Evolutionary conservation across 2,113 vertebrate genomes (phyloP), one percentile per base, ranked within the genome.

Genomic region (Gila orcuttii): DNA sequence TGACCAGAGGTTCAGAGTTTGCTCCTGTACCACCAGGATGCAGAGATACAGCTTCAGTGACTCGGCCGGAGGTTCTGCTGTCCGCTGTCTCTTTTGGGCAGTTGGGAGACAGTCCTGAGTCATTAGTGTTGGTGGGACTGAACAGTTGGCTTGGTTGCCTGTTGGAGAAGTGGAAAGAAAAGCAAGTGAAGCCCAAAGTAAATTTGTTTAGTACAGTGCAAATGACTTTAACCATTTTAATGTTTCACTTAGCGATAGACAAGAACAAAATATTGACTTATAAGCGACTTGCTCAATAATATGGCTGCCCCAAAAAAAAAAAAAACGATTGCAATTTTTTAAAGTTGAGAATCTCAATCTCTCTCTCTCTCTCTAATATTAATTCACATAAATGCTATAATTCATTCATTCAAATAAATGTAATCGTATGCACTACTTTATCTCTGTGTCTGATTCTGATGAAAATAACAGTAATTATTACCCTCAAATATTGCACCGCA

Each of bases 21-120:
- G 50, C 8, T 6, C 52, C 66, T 0, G 79, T 62, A 33, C 60
- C 85, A 4, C 59, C 77, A 52, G 94, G 88, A 90, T 93, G 83
- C 85, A 90, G 0, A 88, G 89, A 59, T 91, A 52, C 23, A 86
- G 82, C 21, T 91, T 92, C 28, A 88, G 90, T 59, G 45, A 78
- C 79, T 59, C 21, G 23, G 6, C 50, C 60, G n/a, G 66, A 62
- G 21, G 66, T 42, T 79, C 83, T 84, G 31, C 84, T 87, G 68
- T 45, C 79, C 23, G 95, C 57, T 91, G 91, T 76, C 92, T 92
- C 96, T 96, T 90, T 84, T 93, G 55, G 83, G 13, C 76, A 1
- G 21, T 80, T 52, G 8, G 79, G 75, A 52, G 82, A 52, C 5
- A 28, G 31, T 4, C 13, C 86, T 3, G 75, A 33, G 25, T 57